Evolutionary conservation across 2,113 vertebrate species (phyloP).

Genomic region (Chionis minor): DNA sequence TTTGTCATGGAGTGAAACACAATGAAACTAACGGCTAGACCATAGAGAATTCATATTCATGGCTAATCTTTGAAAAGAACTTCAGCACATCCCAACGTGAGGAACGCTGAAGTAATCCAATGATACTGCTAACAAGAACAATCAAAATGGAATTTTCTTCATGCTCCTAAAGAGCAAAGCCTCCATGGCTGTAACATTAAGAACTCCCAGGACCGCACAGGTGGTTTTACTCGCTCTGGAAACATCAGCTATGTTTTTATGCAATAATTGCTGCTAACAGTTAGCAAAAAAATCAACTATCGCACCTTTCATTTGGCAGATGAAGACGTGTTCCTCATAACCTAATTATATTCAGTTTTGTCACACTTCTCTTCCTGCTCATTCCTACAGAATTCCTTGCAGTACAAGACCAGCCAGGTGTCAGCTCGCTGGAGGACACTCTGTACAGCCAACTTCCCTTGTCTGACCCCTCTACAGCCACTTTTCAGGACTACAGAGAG

Average conservation of each 20-base stretch:
- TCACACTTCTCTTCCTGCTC: neutral
- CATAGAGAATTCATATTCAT: neutral
- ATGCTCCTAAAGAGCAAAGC: neutral
- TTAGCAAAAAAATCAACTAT: neutral
- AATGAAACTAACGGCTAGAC: neutral
- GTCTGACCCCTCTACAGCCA: neutral
- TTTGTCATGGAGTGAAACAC: neutral
- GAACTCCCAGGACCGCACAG: neutral
- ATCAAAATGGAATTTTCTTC: neutral
- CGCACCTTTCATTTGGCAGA: neutral
- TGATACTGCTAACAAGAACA: neutral
- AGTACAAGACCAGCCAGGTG: neutral
- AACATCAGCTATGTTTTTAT: neutral
- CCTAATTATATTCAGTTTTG: neutral
- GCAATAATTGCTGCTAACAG: neutral
- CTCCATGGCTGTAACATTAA: neutral
- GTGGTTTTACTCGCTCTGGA: neutral
- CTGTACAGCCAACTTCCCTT: neutral
- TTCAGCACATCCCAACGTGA: neutral
- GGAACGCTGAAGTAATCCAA: neutral
- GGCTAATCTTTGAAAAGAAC: neutral
- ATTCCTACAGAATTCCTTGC: neutral
- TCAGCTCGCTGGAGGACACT: neutral
- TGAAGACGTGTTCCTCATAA: neutral
- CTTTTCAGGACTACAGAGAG: neutral